A percentile compares a stretch with the other conserved stretches of the same genome.
These are phyloP conservation scores for Gryon sp. DNA, from an alignment of 1,140 invertebrate genomes.

Conservation along the genomic window DNA sequence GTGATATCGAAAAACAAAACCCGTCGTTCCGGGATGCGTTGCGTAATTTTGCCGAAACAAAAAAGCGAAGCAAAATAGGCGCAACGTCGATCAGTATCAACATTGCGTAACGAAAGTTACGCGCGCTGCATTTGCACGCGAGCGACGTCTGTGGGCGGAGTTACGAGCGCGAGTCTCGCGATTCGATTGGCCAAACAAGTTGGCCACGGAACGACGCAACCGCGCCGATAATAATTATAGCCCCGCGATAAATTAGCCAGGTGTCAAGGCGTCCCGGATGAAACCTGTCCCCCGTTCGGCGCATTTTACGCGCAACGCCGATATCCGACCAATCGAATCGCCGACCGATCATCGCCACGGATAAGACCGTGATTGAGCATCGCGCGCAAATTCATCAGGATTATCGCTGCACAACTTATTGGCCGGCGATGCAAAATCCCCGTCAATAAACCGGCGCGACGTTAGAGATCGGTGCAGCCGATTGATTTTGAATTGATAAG, in stretches of 20 bases:
- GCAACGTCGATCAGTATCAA: slow-evolving; percentile 9
- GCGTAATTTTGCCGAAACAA: slow-evolving; percentile 20
- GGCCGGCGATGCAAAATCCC: background rate
- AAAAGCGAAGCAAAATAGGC: background rate
- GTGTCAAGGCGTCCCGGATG: slow-evolving; percentile 70
- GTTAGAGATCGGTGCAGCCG: background rate
- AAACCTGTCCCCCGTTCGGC: slow-evolving; percentile 72
- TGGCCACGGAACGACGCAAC: slow-evolving; percentile 56
- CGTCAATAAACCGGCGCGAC: slow-evolving; percentile 17
- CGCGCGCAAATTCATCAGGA: slow-evolving; percentile 54
- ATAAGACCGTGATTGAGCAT: slow-evolving; percentile 44
- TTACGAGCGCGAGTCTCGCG: slow-evolving; percentile 35
- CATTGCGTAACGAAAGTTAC: slow-evolving; percentile 30
- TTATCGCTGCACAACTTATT: slow-evolving; percentile 22
- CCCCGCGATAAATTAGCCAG: slow-evolving; percentile 72
- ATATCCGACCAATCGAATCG: slow-evolving; percentile 69
- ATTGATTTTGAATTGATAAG: slow-evolving; percentile 18
- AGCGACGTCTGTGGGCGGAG: slow-evolving; percentile 68
- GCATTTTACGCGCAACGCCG: slow-evolving; percentile 48
- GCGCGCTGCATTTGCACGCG: slow-evolving; percentile 48
- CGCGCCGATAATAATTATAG: slow-evolving; percentile 71
- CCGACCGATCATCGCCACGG: slow-evolving; percentile 36
- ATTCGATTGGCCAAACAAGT: slow-evolving; percentile 65
- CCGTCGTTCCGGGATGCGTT: background rate
- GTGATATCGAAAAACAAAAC: slow-evolving; percentile 15